A percentile compares a stretch with the other conserved stretches of the same genome.
Evolutionary conservation across 2,113 vertebrate genomes (phyloP).

Genomic region (Illadopsis cleaveri): DNA sequence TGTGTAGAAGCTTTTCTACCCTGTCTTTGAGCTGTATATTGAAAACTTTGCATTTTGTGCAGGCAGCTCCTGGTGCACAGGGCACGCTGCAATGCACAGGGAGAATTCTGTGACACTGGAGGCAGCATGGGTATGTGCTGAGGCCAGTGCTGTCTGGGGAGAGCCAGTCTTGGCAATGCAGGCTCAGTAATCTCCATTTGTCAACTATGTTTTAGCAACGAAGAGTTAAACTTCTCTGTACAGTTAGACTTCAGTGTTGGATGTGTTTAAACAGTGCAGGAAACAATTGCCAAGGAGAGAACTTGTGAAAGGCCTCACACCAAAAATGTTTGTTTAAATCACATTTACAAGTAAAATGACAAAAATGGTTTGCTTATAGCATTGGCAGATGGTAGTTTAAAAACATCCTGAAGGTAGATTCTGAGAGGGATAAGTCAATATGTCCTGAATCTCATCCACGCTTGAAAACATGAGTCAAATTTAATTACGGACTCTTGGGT

Average conservation of each 20-base stretch:
- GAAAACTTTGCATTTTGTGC: not conserved
- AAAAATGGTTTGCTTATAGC: not conserved
- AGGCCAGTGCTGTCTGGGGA: not conserved
- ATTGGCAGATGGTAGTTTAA: not conserved
- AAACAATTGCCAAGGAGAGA: not conserved
- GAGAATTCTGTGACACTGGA: not conserved
- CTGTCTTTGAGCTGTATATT: not conserved
- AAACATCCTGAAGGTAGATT: not conserved
- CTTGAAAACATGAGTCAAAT: not conserved
- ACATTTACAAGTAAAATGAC: not conserved
- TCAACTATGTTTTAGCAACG: not conserved
- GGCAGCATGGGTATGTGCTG: rapidly evolving
- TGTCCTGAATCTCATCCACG: not conserved
- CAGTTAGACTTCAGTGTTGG: not conserved
- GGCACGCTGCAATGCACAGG: not conserved
- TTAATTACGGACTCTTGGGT: not conserved
- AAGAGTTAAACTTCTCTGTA: not conserved
- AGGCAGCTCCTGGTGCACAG: not conserved
- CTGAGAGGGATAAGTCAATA: not conserved
- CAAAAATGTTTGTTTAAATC: not conserved
- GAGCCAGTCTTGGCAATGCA: not conserved
- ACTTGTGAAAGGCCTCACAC: not conserved
- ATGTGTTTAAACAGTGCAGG: not conserved
- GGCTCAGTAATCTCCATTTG: not conserved
- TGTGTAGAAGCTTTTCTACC: not conserved